These are phyloP conservation scores for Egretta garzetta DNA, from an alignment of 2,113 vertebrate genomes.

Conservation along the genomic window DNA sequence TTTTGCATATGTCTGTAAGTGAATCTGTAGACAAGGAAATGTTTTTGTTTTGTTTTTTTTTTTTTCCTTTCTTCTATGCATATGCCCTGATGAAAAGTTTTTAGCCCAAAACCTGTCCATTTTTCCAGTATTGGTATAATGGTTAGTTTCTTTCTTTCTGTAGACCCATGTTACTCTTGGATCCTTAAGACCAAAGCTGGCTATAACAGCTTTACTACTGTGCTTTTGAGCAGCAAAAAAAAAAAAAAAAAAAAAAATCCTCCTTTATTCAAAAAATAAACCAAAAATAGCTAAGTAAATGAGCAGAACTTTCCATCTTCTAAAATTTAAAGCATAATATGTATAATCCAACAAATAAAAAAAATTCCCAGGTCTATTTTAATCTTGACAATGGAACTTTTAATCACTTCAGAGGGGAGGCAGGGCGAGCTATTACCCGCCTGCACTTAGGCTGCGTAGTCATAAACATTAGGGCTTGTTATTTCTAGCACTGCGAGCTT, in stretches of 20 bases:
- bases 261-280: not conserved
- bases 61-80: not conserved
- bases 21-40: not conserved
- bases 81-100: not conserved
- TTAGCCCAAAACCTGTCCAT: not conserved
- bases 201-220: not conserved
- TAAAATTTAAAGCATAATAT: not conserved
- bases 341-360: not conserved
- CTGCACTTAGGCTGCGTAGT: not conserved
- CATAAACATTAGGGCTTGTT: not conserved
- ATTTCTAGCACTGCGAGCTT: not conserved
- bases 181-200: not conserved
- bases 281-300: not conserved
- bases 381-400: not conserved
- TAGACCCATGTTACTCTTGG: not conserved
- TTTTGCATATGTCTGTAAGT: not conserved
- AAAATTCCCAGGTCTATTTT: not conserved
- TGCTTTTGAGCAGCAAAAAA: not conserved
- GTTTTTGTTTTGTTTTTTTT: too few species aligned
- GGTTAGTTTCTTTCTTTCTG: not conserved
- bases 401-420: not conserved
- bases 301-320: not conserved
- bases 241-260: not conserved
- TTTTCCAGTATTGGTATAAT: not conserved
- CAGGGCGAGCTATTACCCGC: not conserved